phyloP scores from a whole-genome alignment of 2,113 vertebrate genomes.

The Bujurquina vittata region DNA sequence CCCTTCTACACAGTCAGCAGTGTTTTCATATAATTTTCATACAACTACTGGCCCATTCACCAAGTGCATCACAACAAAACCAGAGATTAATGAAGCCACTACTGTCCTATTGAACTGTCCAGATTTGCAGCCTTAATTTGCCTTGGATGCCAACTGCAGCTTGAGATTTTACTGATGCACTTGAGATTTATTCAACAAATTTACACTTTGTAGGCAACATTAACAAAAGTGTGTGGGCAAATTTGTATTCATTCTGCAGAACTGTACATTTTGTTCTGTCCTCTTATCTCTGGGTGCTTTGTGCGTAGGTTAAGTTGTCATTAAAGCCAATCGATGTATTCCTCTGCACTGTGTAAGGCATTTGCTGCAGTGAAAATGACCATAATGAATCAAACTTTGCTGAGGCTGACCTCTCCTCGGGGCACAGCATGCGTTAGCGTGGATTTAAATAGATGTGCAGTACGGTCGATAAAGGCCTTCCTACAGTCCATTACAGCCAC shows the following conservation, averaged over 20 bases:
- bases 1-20: neutral
- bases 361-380: slow-evolving; percentile 15
- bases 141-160: neutral
- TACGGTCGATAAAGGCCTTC: slow-evolving; percentile 50
- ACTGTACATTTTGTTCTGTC: neutral
- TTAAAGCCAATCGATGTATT: slow-evolving; percentile 42
- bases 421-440: slow-evolving; percentile 8
- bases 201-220: neutral
- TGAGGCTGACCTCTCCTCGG: slow-evolving; percentile 55
- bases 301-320: slow-evolving; percentile 32
- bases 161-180: neutral
- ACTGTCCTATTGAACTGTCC: neutral
- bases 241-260: neutral
- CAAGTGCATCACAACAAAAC: neutral
- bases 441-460: slow-evolving; percentile 29
- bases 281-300: neutral
- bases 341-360: slow-evolving; percentile 19
- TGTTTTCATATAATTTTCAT: neutral
- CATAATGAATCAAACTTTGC: slow-evolving; percentile 44
- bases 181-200: too few species aligned
- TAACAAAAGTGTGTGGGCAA: neutral
- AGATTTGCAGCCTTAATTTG: neutral
- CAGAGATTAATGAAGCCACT: neutral
- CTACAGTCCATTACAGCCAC: slow-evolving; percentile 61
- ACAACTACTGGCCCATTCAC: neutral